Evolutionary conservation across 2,113 vertebrate genomes (phyloP), one percentile per base, ranked within the genome.

Genomic region (Tapirus terrestris): DNA sequence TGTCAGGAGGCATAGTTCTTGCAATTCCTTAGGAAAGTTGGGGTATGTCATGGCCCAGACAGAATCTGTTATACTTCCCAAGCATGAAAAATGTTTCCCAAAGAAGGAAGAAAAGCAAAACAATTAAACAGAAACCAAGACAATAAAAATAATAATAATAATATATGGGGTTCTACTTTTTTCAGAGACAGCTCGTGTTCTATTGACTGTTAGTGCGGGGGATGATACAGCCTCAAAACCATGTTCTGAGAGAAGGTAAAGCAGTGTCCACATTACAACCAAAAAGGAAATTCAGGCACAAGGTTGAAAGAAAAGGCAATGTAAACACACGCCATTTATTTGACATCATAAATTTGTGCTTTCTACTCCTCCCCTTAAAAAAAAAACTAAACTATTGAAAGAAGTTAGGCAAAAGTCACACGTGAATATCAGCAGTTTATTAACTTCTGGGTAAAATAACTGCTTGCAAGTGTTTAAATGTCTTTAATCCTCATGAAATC

Each of bases 1-100:
- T 86, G 61, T 96, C 97, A 97, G 89, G 94, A 97, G 85, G 93
- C 93, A 95, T 67, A 96, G 83, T 84, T 81, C 98, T 96, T 97
- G 86, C 80, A 98, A 97, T 98, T 98, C 97, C 89, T 97, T 97
- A 86, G 86, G 89, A 98, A 97, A 97, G 94, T n/a, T 85, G 23
- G 95, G 73, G 87, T 96, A 97, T 92, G 84, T 43, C 97, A 98
- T 98, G 89, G 92, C 83, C 83, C 96, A 97, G 84, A 96, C 73
- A 92, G 94, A 96, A 97, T 97, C 81, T 97, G 77, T 92, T 96
- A 88, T 70, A 88, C 90, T 75, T 86, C 39, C 39, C 27, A 96
- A 80, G 84, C 48, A 36, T 75, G 51, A 97, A 96, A 91, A 29
- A 67, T 72, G 16, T 45, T 45, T 84, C 48, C 23, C 43, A 33